These are phyloP conservation scores for Aphrophora alni DNA, from an alignment of 2,888 invertebrate genomes.

Conservation along the genomic window DNA sequence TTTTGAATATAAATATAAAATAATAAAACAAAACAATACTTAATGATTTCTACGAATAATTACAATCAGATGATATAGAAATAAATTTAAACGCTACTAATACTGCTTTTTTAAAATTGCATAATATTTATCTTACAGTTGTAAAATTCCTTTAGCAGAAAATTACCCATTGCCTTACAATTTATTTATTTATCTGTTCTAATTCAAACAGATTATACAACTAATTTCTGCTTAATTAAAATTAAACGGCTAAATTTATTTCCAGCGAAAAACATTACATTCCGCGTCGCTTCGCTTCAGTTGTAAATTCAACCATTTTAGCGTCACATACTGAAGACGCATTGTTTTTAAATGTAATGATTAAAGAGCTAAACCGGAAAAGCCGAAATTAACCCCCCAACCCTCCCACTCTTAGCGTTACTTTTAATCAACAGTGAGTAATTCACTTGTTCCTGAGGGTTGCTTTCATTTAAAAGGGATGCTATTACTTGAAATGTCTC, in stretches of 20 bases:
- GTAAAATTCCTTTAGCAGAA: no score
- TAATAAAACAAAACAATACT: no score
- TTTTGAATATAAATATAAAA: no score
- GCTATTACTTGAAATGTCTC: constrained; percentile 6
- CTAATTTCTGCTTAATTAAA: background rate
- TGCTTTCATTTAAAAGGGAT: background rate
- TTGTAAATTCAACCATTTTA: background rate
- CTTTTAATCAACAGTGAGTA: constrained; percentile 36
- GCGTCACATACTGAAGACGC: background rate
- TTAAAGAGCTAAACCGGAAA: background rate
- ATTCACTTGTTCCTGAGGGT: constrained; percentile 11
- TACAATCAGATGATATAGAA: no score
- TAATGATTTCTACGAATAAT: no score
- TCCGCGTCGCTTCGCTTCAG: background rate
- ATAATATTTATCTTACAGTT: no score
- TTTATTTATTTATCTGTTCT: no score
- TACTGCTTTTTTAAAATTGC: no score
- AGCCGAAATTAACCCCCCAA: background rate
- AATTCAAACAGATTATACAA: background rate
- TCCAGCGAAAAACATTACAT: background rate
- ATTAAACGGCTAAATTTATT: background rate
- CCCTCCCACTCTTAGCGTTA: background rate
- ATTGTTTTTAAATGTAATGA: background rate
- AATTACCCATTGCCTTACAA: no score
- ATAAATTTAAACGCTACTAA: no score